Evolutionary conservation across 2,797 vertebrate genomes (phyloP).

Genomic region (Novumbra hubbsi): DNA sequence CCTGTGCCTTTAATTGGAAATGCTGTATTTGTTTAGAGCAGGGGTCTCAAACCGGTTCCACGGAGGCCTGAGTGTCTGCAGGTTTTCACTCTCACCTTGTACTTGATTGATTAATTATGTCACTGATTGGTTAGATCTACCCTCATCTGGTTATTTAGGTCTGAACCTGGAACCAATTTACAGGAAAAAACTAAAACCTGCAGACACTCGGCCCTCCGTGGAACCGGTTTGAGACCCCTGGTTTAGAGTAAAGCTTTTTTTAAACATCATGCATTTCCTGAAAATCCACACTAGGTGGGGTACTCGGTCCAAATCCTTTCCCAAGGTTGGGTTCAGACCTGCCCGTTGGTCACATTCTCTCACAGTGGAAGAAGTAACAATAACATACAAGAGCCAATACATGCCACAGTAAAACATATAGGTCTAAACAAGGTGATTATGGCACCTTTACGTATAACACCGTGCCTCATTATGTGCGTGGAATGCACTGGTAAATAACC

Average conservation of each 20-base stretch:
- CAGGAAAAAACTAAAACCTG: too few species aligned
- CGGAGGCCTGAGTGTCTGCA: too few species aligned
- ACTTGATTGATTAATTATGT: too few species aligned
- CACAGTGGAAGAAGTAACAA: neutral
- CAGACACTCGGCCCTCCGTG: too few species aligned
- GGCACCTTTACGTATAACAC: neutral
- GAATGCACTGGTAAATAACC: conserved; percentile 16
- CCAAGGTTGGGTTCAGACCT: neutral
- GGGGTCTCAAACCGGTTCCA: too few species aligned
- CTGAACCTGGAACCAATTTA: too few species aligned
- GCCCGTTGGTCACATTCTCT: neutral
- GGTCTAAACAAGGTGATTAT: conserved; percentile 3
- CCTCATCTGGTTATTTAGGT: too few species aligned
- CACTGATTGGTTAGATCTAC: too few species aligned
- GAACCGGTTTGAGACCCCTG: too few species aligned
- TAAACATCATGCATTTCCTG: neutral
- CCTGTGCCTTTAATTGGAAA: too few species aligned
- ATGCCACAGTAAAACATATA: neutral
- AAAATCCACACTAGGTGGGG: conserved; percentile 2
- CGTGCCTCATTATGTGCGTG: neutral
- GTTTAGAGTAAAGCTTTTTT: neutral
- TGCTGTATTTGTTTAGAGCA: neutral
- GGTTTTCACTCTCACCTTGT: too few species aligned
- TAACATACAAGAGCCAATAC: neutral
- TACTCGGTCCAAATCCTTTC: neutral